These are phyloP conservation scores for Poeciliopsis turneri DNA, from an alignment of 2,797 vertebrate genomes.

Conservation along the genomic window DNA sequence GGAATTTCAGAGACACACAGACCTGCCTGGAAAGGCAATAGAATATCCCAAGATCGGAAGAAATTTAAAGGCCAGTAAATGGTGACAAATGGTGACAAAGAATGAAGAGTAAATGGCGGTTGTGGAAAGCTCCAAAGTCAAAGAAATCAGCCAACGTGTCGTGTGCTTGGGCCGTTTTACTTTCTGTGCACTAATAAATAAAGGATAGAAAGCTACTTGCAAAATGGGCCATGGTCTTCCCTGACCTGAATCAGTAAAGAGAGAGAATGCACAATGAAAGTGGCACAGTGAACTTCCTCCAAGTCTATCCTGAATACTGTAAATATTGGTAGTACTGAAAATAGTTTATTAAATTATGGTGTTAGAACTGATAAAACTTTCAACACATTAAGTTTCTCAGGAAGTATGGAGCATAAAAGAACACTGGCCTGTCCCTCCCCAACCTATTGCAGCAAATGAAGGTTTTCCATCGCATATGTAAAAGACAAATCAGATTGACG, in stretches of 20 bases:
- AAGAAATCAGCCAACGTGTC: slow-evolving; percentile 48
- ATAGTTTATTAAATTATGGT: background rate
- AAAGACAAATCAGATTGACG: background rate
- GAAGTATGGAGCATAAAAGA: background rate
- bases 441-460: background rate
- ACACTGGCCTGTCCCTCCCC: background rate
- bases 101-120: slow-evolving; percentile 22
- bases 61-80: slow-evolving; percentile 41
- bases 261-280: background rate
- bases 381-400: background rate
- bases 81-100: slow-evolving; percentile 8
- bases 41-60: slow-evolving; percentile 35
- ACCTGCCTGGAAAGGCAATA: slow-evolving; percentile 33
- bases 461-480: background rate
- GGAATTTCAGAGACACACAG: slow-evolving; percentile 48
- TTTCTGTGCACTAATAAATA: slow-evolving; percentile 14
- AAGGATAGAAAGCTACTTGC: slow-evolving; percentile 31
- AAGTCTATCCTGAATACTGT: background rate
- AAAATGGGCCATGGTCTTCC: slow-evolving; percentile 16
- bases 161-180: slow-evolving; percentile 11
- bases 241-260: slow-evolving; percentile 4
- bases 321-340: background rate
- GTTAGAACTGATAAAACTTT: background rate
- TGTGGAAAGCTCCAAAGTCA: slow-evolving; percentile 20
- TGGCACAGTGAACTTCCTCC: background rate